Evolutionary conservation across 1,140 invertebrate species (phyloP), one percentile per base, ranked within the genome.

Genomic region (Bactericera cockerelli): DNA sequence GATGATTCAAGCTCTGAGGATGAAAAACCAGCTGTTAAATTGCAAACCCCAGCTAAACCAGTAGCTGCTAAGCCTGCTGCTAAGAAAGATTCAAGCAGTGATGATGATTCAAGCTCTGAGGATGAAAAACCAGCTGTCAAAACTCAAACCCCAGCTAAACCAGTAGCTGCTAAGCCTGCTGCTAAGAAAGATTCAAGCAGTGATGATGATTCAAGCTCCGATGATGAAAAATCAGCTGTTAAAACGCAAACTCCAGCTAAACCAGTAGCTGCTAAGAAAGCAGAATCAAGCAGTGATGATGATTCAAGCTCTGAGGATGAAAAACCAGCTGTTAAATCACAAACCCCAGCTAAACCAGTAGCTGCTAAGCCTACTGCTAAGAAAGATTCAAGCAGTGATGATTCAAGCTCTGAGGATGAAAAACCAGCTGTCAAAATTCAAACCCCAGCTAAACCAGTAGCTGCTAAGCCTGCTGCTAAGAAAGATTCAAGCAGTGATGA

Each of bases 161-260:
- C 42, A 6, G n/a, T 16, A 49, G 42, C 42, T 19, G 8, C 42
- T 19, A 49, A 49, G 42, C n/a, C 42, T 49, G 42, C 22, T 22
- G 42, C 42, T n/a, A 49, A 49, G 42, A 49, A 49, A n/a, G 42
- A 22, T 49, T 16, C 42, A 49, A n/a, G n/a, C n/a, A n/a, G n/a
- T n/a, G n/a, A n/a, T n/a, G n/a, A n/a, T n/a, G 42, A 49, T 22
- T 49, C 42, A 16, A 49, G 42, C 42, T 49, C 42, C 8, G 42
- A 49, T 10, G 42, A 49, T 22, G 42, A 49, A 49, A 49, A 49
- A 49, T 16, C 42, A 6, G 42, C 42, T 49, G 42, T 49, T 49
- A 49, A 49, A 22, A 16, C 42, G 19, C 42, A 49, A 49, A 6
- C 42, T 16, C 4, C 42, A 22, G 22, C n/a, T 49, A 49, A 49